Evolutionary conservation across 1,140 invertebrate species (phyloP).

Genomic region (Adoxophyes honmai): DNA sequence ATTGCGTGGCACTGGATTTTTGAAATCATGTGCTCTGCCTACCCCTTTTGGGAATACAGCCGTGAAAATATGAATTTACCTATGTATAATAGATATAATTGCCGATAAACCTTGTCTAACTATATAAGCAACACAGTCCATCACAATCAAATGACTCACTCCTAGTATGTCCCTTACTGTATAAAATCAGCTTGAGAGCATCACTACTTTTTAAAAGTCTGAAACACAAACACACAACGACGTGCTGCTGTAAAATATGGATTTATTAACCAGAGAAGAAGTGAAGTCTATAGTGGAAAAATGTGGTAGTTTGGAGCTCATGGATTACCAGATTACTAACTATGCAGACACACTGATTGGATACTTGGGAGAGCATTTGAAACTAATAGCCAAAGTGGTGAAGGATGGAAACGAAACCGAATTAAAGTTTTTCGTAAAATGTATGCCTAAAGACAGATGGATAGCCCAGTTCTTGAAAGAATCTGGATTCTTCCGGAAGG

Average conservation of each 20-base stretch:
- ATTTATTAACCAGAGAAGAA: conserved; percentile 42
- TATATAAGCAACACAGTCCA: too few species aligned
- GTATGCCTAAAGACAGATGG: conserved; percentile 47
- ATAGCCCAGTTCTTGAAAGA: conserved; percentile 50
- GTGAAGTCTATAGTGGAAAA: conserved; percentile 38
- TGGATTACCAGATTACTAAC: conserved; percentile 36
- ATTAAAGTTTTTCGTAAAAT: conserved; percentile 51
- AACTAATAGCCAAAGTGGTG: conserved; percentile 33
- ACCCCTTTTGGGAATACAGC: too few species aligned
- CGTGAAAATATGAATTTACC: too few species aligned
- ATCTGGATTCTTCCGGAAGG: conserved; percentile 53
- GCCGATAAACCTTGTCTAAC: too few species aligned
- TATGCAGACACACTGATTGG: conserved; percentile 46
- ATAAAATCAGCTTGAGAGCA: too few species aligned
- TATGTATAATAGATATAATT: too few species aligned
- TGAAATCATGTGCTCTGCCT: too few species aligned
- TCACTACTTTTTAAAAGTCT: too few species aligned
- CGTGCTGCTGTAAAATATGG: conserved; percentile 28
- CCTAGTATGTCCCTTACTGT: too few species aligned
- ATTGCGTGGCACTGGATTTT: too few species aligned
- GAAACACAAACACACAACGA: too few species aligned
- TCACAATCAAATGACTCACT: too few species aligned
- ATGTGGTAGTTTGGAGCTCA: conserved; percentile 27
- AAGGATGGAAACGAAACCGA: conserved; percentile 19
- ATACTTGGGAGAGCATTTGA: conserved; percentile 58